phyloP scores from a whole-genome alignment of 2,797 vertebrate species.

The Scarus forsteni region DNA sequence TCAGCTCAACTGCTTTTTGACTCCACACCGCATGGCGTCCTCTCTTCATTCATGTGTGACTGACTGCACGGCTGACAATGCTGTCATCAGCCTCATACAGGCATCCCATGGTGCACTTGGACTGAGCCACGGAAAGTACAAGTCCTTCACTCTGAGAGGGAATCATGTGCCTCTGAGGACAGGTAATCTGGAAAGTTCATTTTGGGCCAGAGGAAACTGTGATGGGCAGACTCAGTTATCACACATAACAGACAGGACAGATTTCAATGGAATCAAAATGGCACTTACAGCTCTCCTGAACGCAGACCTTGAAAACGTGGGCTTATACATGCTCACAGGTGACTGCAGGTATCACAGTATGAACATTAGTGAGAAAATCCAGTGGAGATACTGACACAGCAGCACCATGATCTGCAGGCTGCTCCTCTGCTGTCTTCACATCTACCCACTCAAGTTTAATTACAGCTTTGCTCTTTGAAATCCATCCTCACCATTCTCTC shows the following conservation, averaged over 20 bases:
- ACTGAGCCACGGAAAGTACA: background rate
- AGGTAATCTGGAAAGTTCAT: background rate
- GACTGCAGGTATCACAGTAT: too few species aligned
- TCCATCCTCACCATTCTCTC: constrained; percentile 19
- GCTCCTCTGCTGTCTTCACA: constrained; percentile 31
- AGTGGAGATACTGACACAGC: constrained; percentile 25
- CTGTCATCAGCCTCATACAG: constrained; percentile 7
- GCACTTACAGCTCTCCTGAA: background rate
- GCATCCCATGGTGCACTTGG: background rate
- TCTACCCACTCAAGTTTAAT: constrained; percentile 51
- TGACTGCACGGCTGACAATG: constrained; percentile 10
- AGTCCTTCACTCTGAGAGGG: background rate
- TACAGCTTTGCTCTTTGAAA: constrained; percentile 51
- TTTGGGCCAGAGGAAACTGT: background rate
- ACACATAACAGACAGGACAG: background rate
- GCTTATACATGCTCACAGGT: too few species aligned
- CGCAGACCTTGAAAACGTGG: too few species aligned
- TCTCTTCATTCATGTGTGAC: background rate
- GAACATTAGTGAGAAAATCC: constrained; percentile 3
- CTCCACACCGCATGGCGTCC: background rate
- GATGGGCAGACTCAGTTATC: background rate
- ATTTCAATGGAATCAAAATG: background rate
- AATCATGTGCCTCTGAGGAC: background rate
- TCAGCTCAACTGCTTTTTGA: constrained; percentile 3
- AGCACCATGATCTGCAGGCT: constrained; percentile 35